Base-by-base conservation (phyloP, 2,113 vertebrate genomes). In the Sinocyclocheilus rhinocerous region DNA sequence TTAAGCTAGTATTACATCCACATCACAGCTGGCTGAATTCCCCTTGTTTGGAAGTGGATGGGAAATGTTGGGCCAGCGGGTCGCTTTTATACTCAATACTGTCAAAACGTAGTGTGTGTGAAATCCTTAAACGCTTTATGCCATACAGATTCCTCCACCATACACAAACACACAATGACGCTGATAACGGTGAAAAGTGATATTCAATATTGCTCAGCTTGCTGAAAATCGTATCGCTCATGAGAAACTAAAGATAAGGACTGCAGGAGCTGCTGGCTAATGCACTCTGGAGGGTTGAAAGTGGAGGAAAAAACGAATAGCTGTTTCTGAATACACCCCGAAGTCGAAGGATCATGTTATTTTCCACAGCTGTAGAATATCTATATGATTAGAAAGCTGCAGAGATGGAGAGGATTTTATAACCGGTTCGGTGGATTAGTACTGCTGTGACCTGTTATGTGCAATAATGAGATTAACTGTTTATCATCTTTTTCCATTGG, bases 151-250 rank as follows among this genome's bases (percentile, higher is more conserved):
- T 59, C 20, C 29, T 39, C 11, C 20, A 36, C 52, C 20, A 63
- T 15, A 63, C 57, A 42, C 55, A 80, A 61, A 45, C 57, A 45
- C 55, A 80, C 76, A 80, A 80, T 63, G 57, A 10, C 2, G 33
- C 78, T 42, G 78, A 80, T 80, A 80, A 63, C 22, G 57, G 11
- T 18, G 57, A 80, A 80, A 80, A 80, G 78, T 63, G 57, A 80
- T 63, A 80, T 80, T 80, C 22, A 63, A 18, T 63, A 63, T 63
- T 80, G 78, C 76, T 59, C 76, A 78, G 52, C 57, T 24, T 45
- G 78, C 78, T 80, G 78, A 42, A 63, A 80, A 80, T 63, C 57
- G 45, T 80, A 80, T 73, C 70, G 20, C 11, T 63, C 57, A 63
- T 24, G 57, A 80, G 78, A 26, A 80, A 42, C 57, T 45, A 10